Evolutionary conservation across 1,140 invertebrate species (phyloP).

Genomic region (Limonius californicus): DNA sequence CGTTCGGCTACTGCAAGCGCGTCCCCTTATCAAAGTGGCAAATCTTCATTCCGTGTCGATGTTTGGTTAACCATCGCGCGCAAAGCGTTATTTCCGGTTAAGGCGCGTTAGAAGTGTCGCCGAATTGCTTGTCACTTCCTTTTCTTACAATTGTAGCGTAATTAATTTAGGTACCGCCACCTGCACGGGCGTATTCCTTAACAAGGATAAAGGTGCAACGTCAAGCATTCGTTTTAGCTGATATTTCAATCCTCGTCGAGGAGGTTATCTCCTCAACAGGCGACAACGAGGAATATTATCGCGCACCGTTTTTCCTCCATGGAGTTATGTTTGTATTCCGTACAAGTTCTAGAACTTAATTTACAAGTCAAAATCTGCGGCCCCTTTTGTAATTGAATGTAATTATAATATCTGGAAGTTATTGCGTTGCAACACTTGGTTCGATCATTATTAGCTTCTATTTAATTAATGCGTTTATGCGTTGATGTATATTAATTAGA

Average conservation of each 20-base stretch:
- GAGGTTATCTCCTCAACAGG: not conserved
- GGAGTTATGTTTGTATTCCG: slow-evolving; percentile 12
- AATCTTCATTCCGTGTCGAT: not conserved
- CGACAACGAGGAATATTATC: not conserved
- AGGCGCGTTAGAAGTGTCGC: not conserved
- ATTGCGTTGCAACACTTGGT: slow-evolving; percentile 38
- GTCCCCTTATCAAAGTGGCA: not conserved
- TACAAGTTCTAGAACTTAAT: slow-evolving; percentile 14
- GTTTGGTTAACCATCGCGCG: not conserved
- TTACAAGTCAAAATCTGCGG: slow-evolving; percentile 14
- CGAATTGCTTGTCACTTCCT: not conserved
- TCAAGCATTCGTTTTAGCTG: not conserved
- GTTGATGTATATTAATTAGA: slow-evolving; percentile 47
- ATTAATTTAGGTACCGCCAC: not conserved
- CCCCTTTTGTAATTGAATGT: slow-evolving; percentile 9
- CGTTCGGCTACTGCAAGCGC: no score
- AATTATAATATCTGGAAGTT: slow-evolving; percentile 22
- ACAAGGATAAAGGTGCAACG: not conserved
- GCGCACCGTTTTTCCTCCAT: not conserved
- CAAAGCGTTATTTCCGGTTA: not conserved
- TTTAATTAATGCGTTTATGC: slow-evolving; percentile 47
- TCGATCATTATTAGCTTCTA: slow-evolving; percentile 43
- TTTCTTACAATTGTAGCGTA: not conserved
- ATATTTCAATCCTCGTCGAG: not conserved
- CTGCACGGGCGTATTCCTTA: not conserved